Base-by-base conservation (phyloP, 2,113 vertebrate species). In the Thalassoma bifasciatum region DNA sequence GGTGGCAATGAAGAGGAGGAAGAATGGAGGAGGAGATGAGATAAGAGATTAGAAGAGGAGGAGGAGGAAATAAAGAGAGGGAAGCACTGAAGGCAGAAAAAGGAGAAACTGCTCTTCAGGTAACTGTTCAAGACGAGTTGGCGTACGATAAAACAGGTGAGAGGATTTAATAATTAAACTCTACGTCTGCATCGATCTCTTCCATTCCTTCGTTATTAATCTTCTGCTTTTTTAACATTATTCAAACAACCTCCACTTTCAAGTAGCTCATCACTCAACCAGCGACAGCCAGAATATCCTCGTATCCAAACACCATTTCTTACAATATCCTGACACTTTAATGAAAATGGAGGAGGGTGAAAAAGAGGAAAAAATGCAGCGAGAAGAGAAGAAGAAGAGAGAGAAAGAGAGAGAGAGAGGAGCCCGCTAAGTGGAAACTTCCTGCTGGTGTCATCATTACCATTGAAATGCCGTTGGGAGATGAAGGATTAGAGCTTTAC, bases 391-490 rank as follows among this genome's bases (percentile, higher is more conserved):
- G 16, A 5, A 23, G n/a, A n/a, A n/a, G n/a, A 11, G 17, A 19
- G 23, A 14, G 23, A 34, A 22, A 10, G 14, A 34, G 58, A 76
- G 74, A 30, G 30, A 30, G 30, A 6, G 6, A 6, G 61, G 59
- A 46, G 42, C 74, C 8, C 38, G 73, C 63, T 56, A 57, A 52
- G 64, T 36, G 54, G 50, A 38, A 76, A 50, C 66, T 24, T 72
- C 68, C 62, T 60, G 76, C 76, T 72, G 75, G 36, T 61, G 52
- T 79, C 76, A 72, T 79, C 76, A 72, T 78, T 72, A 72, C 54
- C 76, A 66, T 53, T 72, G 76, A 79, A n/a, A 58, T 21, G 66
- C 44, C 52, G 24, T 52, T 65, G 62, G 23, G 61, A 78, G 60
- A 67, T 54, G 77, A 75, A 57, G 26, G 53, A 75, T 58, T 12